phyloP scores from a whole-genome alignment of 1,140 invertebrate genomes.

The Magallana angulata region DNA sequence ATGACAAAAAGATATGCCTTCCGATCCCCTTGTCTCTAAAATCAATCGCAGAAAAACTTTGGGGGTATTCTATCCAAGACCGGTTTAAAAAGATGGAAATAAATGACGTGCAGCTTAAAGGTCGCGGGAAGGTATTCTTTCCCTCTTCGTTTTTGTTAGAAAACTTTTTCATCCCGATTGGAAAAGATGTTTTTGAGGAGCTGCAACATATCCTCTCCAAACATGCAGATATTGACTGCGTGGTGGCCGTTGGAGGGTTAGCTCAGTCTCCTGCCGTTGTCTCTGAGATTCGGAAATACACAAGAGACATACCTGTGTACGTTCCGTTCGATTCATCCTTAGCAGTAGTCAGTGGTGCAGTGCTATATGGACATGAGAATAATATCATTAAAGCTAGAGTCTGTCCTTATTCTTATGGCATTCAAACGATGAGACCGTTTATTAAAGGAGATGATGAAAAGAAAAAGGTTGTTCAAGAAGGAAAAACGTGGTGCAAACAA shows the following conservation, averaged over 20 bases:
- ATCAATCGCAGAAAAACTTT: background rate
- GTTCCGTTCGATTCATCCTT: conserved; percentile 13
- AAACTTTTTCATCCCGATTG: background rate
- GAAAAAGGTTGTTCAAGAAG: background rate
- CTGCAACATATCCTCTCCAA: background rate
- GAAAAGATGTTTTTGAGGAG: background rate
- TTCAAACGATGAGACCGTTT: conserved; percentile 31
- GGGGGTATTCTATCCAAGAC: background rate
- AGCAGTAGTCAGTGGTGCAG: conserved; percentile 14
- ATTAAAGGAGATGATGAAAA: background rate
- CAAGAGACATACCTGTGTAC: conserved; percentile 6
- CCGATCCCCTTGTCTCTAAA: background rate
- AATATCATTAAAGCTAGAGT: conserved; percentile 17
- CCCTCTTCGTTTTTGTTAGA: background rate
- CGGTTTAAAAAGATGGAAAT: background rate
- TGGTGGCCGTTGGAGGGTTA: conserved; percentile 6
- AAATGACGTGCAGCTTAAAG: background rate
- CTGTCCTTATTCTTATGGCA: conserved; percentile 1
- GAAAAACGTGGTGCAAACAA: background rate
- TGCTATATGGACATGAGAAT: conserved; percentile 35
- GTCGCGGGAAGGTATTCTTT: background rate
- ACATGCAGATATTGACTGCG: background rate
- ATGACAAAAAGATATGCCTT: background rate
- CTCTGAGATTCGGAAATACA: background rate
- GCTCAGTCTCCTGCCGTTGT: background rate